Evolutionary conservation across 2,797 vertebrate genomes (phyloP).

Genomic region (Aulostomus chinensis): DNA sequence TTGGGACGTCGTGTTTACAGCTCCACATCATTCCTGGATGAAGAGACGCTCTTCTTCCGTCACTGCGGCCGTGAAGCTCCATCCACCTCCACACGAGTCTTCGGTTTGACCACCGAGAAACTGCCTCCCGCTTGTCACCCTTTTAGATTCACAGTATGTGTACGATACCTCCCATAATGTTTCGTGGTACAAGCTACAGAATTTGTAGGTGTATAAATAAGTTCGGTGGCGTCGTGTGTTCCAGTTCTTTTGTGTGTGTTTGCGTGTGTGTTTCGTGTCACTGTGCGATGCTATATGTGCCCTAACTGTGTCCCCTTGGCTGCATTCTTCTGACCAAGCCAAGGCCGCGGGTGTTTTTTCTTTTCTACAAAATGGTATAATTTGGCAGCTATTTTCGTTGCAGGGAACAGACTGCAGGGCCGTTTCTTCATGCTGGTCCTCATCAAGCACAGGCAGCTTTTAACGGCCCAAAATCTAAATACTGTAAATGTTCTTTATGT

Average conservation of each 20-base stretch:
- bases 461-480: too few species aligned
- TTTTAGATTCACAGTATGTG: conserved; percentile 30
- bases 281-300: conserved; percentile 62
- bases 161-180: conserved; percentile 10
- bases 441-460: conserved; percentile 38
- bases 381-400: conserved; percentile 82
- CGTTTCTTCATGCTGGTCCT: conserved; percentile 45
- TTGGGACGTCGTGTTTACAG: too few species aligned
- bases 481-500: too few species aligned
- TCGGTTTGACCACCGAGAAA: conserved; percentile 10
- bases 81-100: conserved; percentile 11
- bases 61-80: too few species aligned
- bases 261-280: conserved; percentile 50
- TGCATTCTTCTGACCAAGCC: conserved; percentile 73
- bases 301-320: conserved; percentile 48
- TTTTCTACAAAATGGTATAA: conserved; percentile 79
- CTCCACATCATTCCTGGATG: conserved; percentile 29
- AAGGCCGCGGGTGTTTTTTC: conserved; percentile 62
- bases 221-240: conserved; percentile 17
- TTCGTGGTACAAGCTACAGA: conserved; percentile 33
- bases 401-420: conserved; percentile 60
- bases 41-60: conserved; percentile 36
- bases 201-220: conserved; percentile 42
- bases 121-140: background rate
- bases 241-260: conserved; percentile 21